Base-by-base conservation (phyloP, 2,797 vertebrate species). In the Oreortyx pictus region DNA sequence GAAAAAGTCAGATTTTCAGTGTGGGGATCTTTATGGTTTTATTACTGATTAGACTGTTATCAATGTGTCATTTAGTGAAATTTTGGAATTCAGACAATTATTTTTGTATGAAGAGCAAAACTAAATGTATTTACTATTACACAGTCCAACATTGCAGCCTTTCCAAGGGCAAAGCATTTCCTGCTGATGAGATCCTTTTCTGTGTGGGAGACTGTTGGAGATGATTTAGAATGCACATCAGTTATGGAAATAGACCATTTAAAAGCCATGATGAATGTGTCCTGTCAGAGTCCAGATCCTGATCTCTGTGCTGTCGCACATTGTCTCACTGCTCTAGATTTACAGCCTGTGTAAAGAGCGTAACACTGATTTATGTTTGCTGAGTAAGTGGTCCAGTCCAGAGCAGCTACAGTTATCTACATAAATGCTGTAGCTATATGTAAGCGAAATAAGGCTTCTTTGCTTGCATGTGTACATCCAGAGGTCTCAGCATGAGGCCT, bases 201-300 rank as follows among this genome's bases (percentile, higher is more conserved):
- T 61, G 2, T 9, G 18, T 8, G 1, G 13, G 68, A 71, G 57
- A 31, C 82, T 67, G 37, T 73, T 85, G 65, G 8, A 17, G 50
- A n/a, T 59, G 75, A 47, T 79, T 86, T 75, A 81, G 70, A 62
- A 60, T 49, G 52, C 31, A 62, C 47, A 39, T 89, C 56, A 65
- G 20, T 75, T 85, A 82, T 65, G 49, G 75, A 88, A 96, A 74
- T 16, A 61, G 77, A 82, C 92, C 4, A 82, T 96, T 89, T 86
- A 84, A 92, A 91, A 27, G 4, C 11, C 24, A 4, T 59, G 41
- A 67, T 74, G 82, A 41, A 61, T 64, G 19, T 46, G 68, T 39
- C 46, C n/a, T 75, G 66, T 88, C 89, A 70, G 76, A 74, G 60
- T 57, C 57, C 70, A 93, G 66, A 62, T 78, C 50, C 59, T 81